Evolutionary conservation across 2,888 invertebrate genomes (phyloP).

Genomic region (Polydesmus complanatus): DNA sequence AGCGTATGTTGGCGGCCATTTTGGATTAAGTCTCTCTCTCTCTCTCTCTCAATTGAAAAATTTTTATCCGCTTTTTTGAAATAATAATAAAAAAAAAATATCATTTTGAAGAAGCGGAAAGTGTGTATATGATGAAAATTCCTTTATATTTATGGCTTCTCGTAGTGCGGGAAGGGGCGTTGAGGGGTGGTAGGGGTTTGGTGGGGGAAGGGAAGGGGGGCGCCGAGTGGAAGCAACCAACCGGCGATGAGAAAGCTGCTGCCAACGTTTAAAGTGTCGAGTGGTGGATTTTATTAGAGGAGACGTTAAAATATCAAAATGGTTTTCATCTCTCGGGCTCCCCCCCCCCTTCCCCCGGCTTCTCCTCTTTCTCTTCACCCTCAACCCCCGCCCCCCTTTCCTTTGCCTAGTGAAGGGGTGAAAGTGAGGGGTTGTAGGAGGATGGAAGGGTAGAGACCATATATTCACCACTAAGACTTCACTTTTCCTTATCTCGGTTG

Average conservation of each 20-base stretch:
- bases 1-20: background rate
- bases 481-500: constrained; percentile 13
- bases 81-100: background rate
- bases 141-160: background rate
- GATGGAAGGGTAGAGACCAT: background rate
- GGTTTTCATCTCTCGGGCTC: background rate
- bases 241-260: background rate
- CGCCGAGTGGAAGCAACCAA: background rate
- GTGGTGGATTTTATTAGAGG: background rate
- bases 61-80: background rate
- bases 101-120: background rate
- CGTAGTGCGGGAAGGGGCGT: no score
- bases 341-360: no score
- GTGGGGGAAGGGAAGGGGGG: no score
- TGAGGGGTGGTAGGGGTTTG: no score
- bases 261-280: background rate
- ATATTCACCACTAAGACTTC: constrained; percentile 13
- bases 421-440: background rate
- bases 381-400: no score
- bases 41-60: background rate
- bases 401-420: background rate
- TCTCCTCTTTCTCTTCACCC: no score
- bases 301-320: background rate
- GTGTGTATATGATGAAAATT: background rate
- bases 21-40: background rate